phyloP scores from a whole-genome alignment of 1,140 invertebrate genomes.

The Telenomus remus region DNA sequence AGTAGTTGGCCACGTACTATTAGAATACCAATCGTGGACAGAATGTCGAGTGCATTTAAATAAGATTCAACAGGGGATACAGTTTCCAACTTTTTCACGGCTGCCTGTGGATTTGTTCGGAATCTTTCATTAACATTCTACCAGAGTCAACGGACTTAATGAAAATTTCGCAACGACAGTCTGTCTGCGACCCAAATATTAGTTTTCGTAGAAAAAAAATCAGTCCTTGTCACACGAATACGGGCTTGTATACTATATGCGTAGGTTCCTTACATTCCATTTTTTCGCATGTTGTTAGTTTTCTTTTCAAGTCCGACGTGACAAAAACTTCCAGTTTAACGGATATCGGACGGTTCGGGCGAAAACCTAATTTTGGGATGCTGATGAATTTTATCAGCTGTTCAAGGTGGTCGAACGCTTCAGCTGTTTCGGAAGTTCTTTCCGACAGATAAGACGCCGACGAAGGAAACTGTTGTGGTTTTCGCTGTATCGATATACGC shows the following conservation, averaged over 20 bases:
- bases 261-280: too few species aligned
- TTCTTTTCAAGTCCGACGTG: too few species aligned
- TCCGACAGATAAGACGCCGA: slow-evolving; percentile 7
- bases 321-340: neutral
- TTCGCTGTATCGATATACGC: slow-evolving; percentile 4
- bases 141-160: slow-evolving; percentile 36
- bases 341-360: too few species aligned
- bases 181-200: slow-evolving; percentile 17
- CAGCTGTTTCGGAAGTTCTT: slow-evolving; percentile 3
- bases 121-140: slow-evolving; percentile 42
- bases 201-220: slow-evolving; percentile 8
- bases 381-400: slow-evolving; percentile 13
- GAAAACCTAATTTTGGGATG: slow-evolving; percentile 6
- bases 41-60: slow-evolving; percentile 11
- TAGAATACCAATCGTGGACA: slow-evolving; percentile 33
- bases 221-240: slow-evolving; percentile 1
- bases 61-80: slow-evolving; percentile 22
- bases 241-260: too few species aligned
- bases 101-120: slow-evolving; percentile 16
- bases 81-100: slow-evolving; percentile 28
- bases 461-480: slow-evolving; percentile 5
- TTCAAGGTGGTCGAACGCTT: neutral
- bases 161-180: slow-evolving; percentile 24
- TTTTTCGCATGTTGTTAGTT: too few species aligned
- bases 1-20: slow-evolving; percentile 31